Evolutionary conservation across 2,888 invertebrate genomes (phyloP), one percentile per base, ranked within the genome.

Genomic region (Clitarchus hookeri): DNA sequence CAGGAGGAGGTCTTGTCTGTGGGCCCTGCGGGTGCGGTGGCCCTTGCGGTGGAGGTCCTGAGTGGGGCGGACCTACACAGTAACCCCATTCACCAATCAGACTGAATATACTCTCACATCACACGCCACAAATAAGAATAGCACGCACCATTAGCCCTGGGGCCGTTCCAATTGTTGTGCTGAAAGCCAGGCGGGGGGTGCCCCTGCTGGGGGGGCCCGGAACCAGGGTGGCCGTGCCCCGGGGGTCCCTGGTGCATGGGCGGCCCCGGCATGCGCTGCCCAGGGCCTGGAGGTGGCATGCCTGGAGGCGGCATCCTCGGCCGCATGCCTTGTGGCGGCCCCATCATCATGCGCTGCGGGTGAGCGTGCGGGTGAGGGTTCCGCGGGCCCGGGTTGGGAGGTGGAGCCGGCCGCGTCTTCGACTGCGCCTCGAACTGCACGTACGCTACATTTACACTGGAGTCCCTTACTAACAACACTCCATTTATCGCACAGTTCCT

Each of bases 381-480:
- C 89, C 95, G 93, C 44, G 93, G 92, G 88, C 92, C 92, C 90
- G 93, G 93, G 90, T 95, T 94, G 44, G 95, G 95, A 84, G 96
- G 95, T 83, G 97, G 97, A 27, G 96, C 94, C 53, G 97, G 96
- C 88, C 97, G 93, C 53, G 97, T 97, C 93, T 97, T 97, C 89
- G 97, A 97, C 92, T 97, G 97, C 91, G 97, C 97, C 92, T 98
- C 98, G 92, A 98, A 98, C 93, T 97, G 95, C 91, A 89, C 90
- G 3, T 23, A 65, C 16, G 6, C n/a, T 36, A 36, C 36, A 36
- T 36, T 36, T 36, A 36, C 36, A 36, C 36, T 3, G 36, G 36
- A 36, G 36, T 36, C 36, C 36, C 36, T 36, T 48, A 48, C 12
- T 48, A 16, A 48, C 48, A 13, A 48, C 48, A 48, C 48, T 13